phyloP scores from a whole-genome alignment of 2,888 invertebrate genomes.

The Heterodera filipjevi region DNA sequence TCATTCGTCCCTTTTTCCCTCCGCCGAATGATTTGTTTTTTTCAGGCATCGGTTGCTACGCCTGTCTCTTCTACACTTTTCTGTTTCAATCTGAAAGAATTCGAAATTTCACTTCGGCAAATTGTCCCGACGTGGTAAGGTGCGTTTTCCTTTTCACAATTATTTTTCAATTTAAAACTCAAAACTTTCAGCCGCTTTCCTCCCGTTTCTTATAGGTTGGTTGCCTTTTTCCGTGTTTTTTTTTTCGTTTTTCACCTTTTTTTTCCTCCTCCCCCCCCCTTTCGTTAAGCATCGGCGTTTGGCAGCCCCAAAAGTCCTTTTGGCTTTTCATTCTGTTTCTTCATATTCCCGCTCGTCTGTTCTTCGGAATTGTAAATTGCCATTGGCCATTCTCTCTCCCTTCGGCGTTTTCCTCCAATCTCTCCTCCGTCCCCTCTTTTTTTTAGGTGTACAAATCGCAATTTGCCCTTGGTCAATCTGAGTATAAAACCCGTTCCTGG shows the following conservation, averaged over 20 bases:
- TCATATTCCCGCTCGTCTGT: slow-evolving; percentile 58
- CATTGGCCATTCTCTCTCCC: neutral
- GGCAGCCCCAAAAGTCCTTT: slow-evolving; percentile 61
- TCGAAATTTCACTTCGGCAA: slow-evolving; percentile 53
- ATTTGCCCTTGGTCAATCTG: slow-evolving; percentile 41
- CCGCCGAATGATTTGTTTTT: neutral
- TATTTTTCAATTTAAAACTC: neutral
- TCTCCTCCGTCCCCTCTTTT: neutral
- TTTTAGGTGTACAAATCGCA: slow-evolving; percentile 46
- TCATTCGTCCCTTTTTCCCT: neutral
- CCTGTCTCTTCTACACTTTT: slow-evolving; percentile 59
- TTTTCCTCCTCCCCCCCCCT: neutral
- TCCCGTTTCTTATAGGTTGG: slow-evolving; percentile 56
- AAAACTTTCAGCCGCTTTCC: slow-evolving; percentile 58
- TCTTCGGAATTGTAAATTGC: slow-evolving; percentile 49
- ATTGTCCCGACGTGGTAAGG: slow-evolving; percentile 57
- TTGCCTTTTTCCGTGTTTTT: neutral
- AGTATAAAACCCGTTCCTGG: slow-evolving; percentile 38
- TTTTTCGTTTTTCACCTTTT: neutral
- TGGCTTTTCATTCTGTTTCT: slow-evolving; percentile 60
- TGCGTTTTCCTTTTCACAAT: slow-evolving; percentile 21
- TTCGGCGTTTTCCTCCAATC: too few species aligned
- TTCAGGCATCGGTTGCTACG: slow-evolving; percentile 61
- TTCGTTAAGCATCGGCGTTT: slow-evolving; percentile 58
- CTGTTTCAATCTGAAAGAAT: slow-evolving; percentile 60